Evolutionary conservation across 2,797 vertebrate species (phyloP).

Genomic region (Jordanella pulchra): DNA sequence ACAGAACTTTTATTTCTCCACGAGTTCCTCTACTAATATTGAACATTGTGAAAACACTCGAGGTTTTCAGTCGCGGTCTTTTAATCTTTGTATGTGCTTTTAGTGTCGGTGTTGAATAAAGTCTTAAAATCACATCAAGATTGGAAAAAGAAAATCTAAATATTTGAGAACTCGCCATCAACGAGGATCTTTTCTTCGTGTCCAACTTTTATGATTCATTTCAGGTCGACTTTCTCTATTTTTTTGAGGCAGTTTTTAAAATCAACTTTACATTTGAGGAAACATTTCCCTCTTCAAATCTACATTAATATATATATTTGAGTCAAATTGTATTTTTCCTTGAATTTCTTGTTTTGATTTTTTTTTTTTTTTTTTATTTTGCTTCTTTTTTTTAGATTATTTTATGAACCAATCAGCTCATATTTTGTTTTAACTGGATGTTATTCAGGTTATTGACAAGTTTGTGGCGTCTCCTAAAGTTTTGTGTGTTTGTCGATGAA

Average conservation of each 20-base stretch:
- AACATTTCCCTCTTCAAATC: not conserved
- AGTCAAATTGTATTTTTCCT: too few relatives aligned
- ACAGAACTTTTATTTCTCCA: conserved; percentile 26
- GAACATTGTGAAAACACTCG: not conserved
- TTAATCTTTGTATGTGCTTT: conserved; percentile 28
- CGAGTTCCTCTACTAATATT: conserved; percentile 1
- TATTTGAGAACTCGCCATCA: not conserved
- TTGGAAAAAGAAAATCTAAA: conserved; percentile 13
- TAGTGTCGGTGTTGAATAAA: conserved; percentile 55
- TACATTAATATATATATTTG: not conserved
- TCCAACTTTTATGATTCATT: not conserved
- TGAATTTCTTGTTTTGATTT: too few relatives aligned
- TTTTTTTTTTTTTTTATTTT: not conserved
- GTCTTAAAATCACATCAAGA: conserved; percentile 35
- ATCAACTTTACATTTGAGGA: too few relatives aligned
- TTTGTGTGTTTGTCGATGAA: not conserved
- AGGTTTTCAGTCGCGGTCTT: not conserved
- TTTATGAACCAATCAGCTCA: not conserved
- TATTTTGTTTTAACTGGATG: not conserved
- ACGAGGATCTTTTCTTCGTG: not conserved
- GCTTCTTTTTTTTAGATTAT: not conserved
- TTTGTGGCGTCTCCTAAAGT: not conserved
- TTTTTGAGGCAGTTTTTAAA: not conserved
- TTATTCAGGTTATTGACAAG: not conserved
- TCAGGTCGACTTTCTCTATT: not conserved